Evolutionary conservation across 2,888 invertebrate genomes (phyloP), one percentile per base, ranked within the genome.

Genomic region (Hedya salicella): DNA sequence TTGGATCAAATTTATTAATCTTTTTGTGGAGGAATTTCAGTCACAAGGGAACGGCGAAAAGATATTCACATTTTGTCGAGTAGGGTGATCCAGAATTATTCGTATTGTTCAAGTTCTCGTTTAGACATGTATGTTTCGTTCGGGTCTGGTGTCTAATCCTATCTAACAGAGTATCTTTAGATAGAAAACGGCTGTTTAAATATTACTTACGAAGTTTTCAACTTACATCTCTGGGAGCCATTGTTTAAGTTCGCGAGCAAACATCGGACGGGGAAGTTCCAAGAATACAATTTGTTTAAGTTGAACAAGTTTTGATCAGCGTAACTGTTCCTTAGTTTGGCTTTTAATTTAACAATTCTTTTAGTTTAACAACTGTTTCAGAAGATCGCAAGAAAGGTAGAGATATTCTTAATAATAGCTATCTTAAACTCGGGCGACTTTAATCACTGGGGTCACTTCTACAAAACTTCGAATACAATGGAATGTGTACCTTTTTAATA

Each of bases 261-360:
- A 30, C 49, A 30, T 14, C 14, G 14, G 49, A 49, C 30, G 49
- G 4, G 14, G 14, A 49, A 49, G 49, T 49, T 49, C 9, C 9
- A 49, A 49, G 49, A 30, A 14, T 30, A 49, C 14, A 16, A 49
- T 49, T 49, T 49, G 49, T 49, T 49, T 30, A 30, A 49, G 25
- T 49, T 49, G 30, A 49, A 9, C 30, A n/a, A 16, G 49, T 49
- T 49, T 49, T 49, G 49, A 49, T 49, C 9, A 48, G 48, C 5
- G 21, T 13, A 48, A 48, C 48, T 13, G 21, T 49, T 49, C 25
- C 49, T 30, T 40, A 40, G 40, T 6, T 49, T 16, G n/a, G 30
- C 30, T 49, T 49, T 49, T 30, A 30, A 49, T 25, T 14, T 25
- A 49, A 49, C 14, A 25, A 30, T 49, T 30, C 30, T 49, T 30